Conservation (phyloP, 2,888 invertebrate genomes). For the Apamea anceps region DNA sequence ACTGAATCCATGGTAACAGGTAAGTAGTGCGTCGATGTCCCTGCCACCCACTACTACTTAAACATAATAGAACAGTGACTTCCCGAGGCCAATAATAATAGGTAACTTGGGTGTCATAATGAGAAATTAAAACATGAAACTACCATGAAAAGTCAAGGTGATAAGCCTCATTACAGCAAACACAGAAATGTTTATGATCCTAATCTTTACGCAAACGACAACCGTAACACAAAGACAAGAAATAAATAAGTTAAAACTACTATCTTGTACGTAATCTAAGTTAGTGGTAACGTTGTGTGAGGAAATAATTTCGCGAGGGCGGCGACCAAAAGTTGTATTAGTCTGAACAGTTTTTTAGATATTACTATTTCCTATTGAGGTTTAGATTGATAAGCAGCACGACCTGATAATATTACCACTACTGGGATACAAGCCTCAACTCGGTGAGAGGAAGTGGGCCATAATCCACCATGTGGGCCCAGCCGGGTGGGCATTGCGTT, state of each 20-base stretch:
- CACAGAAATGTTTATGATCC: constrained; percentile 34
- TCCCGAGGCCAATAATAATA: constrained; percentile 5
- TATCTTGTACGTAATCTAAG: constrained; percentile 47
- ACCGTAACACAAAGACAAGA: constrained; percentile 34
- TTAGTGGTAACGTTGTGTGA: constrained; percentile 28
- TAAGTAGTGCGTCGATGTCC: background rate
- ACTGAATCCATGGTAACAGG: background rate
- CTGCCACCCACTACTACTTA: background rate
- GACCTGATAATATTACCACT: background rate
- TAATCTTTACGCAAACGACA: constrained; percentile 55
- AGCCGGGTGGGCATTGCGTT: background rate
- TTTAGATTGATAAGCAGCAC: background rate
- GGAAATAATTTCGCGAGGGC: constrained; percentile 17
- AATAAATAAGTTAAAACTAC: constrained; percentile 45
- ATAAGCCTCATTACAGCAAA: constrained; percentile 17
- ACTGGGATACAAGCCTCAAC: too few relatives aligned
- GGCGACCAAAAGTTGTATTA: constrained; percentile 4
- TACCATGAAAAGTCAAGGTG: constrained; percentile 25
- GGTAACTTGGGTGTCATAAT: background rate
- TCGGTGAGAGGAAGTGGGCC: background rate
- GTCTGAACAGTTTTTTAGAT: background rate
- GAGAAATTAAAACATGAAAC: constrained; percentile 9
- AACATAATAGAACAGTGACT: background rate
- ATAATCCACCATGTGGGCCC: too few relatives aligned
- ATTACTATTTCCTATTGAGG: background rate